Evolutionary conservation across 2,797 vertebrate genomes (phyloP), one percentile per base, ranked within the genome.

Genomic region (Paratrypauchen microcephalus): DNA sequence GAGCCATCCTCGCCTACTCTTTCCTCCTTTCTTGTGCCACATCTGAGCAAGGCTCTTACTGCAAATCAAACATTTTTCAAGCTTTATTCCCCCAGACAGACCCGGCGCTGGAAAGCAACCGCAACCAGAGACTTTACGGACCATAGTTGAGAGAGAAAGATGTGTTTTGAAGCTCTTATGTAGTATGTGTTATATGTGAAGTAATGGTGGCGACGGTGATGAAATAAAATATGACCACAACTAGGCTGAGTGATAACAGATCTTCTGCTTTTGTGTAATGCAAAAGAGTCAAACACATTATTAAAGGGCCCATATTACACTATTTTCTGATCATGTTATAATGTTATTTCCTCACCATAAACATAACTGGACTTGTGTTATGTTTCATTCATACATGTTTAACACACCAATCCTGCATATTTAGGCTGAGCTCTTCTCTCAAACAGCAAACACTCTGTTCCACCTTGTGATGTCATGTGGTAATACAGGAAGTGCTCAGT

Each of bases 1-100:
- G 77, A 69, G 59, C 66, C 58, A 23, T 71, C 65, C 77, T 74
- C 47, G 30, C 70, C 83, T 64, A 26, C 72, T 78, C 71, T 69
- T 63, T 72, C 75, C 78, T 26, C 73, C 81, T 83, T 79, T 80
- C 57, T 74, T 68, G 69, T 79, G 75, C 73, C 79, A 81, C 75
- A 75, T 82, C 68, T 73, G 73, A 73, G 58, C 74, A 69, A 24
- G 11, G 8, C 56, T 28, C 55, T 81, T 78, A 59, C 57, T 71
- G 58, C 26, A 75, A 85, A 84, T 83, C 76, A 84, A 83, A 80
- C 71, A 47, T 72, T 70, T 74, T 70, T 59, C 65, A 6, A 60
- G 71, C 68, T 69, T 72, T 72, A 73, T 54, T 60, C 65, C 59
- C 23, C 15, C 15, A 48, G 60, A 24, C 41, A 58, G 61, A 62